Conservation (phyloP, 2,888 invertebrate genomes). For the Catocala fraxini region DNA sequence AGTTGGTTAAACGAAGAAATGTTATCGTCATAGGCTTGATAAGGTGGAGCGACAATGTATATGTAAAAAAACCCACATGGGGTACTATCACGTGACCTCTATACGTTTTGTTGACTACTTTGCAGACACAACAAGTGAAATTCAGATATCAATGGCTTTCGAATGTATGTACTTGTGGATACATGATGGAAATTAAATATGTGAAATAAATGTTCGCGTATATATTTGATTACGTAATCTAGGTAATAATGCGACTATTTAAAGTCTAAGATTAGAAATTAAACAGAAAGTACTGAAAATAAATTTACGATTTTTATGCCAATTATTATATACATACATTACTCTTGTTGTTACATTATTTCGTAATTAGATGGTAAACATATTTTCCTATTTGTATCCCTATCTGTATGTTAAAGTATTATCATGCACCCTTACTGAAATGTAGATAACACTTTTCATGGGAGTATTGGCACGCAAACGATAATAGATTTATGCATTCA, state of each 20-base stretch:
- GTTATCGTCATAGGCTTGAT: slow-evolving; percentile 67
- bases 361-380: no score
- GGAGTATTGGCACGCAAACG: slow-evolving; percentile 41
- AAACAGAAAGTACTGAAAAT: slow-evolving; percentile 1
- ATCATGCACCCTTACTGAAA: slow-evolving; percentile 7
- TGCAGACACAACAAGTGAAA: neutral
- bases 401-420: slow-evolving; percentile 19
- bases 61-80: slow-evolving; percentile 48
- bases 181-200: neutral
- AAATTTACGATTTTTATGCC: no score
- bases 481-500: slow-evolving; percentile 26
- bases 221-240: neutral
- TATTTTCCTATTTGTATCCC: no score
- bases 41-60: slow-evolving; percentile 51
- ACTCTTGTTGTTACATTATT: no score
- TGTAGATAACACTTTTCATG: slow-evolving; percentile 26
- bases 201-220: neutral
- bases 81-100: slow-evolving; percentile 54
- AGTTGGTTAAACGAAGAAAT: slow-evolving; percentile 66
- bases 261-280: neutral
- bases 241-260: neutral
- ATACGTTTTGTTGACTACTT: neutral
- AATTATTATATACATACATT: no score
- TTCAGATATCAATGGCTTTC: neutral
- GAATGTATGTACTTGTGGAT: neutral